A percentile compares a stretch with the other conserved stretches of the same genome.
phyloP scores from a whole-genome alignment of 2,888 invertebrate genomes.

The Blastobasis adustella region DNA sequence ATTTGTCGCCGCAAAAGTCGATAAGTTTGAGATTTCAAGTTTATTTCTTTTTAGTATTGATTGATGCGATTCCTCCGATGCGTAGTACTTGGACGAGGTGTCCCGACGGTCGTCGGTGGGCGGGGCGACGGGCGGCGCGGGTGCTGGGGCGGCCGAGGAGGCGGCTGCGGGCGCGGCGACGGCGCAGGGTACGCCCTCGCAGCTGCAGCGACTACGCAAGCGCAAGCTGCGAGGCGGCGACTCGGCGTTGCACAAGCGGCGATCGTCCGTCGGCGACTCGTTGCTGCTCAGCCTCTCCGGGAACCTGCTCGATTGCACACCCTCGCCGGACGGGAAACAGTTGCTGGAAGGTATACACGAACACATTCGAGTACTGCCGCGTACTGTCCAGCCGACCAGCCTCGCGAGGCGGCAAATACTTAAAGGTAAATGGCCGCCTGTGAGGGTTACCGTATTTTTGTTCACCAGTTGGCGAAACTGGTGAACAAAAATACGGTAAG shows the following conservation, averaged over 20 bases:
- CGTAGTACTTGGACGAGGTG: conserved; percentile 61
- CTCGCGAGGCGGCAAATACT: too few species aligned
- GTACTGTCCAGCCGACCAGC: too few species aligned
- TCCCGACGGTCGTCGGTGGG: conserved; percentile 68
- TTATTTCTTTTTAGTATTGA: neutral
- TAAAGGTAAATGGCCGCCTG: too few species aligned
- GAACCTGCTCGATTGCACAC: conserved; percentile 91
- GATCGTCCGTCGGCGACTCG: conserved; percentile 91
- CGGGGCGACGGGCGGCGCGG: conserved; percentile 24
- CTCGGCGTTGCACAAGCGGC: conserved; percentile 82
- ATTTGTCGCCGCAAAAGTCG: neutral
- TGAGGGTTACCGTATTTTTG: too few species aligned
- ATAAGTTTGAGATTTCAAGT: neutral
- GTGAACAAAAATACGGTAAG: too few species aligned
- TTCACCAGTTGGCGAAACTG: too few species aligned
- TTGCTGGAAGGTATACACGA: conserved; percentile 58
- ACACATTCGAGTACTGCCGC: too few species aligned
- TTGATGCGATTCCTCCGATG: neutral
- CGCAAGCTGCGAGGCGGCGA: conserved; percentile 81
- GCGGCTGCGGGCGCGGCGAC: conserved; percentile 18
- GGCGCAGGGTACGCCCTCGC: conserved; percentile 46
- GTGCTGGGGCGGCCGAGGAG: conserved; percentile 20
- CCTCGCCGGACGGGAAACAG: conserved; percentile 83
- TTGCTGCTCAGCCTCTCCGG: conserved; percentile 89
- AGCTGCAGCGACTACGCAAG: conserved; percentile 79